Percentiles rank a stretch among this genome's conserved stretches.
These are phyloP conservation scores for Caerostris darwini DNA, from an alignment of 1,140 invertebrate species.

Conservation along the genomic window DNA sequence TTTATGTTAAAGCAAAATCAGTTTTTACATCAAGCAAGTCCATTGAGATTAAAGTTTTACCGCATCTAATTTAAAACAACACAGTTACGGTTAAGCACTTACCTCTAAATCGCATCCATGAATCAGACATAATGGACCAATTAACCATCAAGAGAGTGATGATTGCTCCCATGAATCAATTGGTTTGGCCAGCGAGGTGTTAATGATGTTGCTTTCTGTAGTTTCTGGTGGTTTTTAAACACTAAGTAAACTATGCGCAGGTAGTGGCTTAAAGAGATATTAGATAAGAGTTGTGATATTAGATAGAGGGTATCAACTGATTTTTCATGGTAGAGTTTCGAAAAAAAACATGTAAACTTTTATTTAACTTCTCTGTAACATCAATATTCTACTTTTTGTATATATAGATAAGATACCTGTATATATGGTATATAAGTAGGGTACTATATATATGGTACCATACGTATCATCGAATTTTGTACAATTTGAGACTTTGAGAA, in stretches of 20 bases:
- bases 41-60: not conserved
- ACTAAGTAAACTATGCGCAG: not conserved
- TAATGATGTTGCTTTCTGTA: not conserved
- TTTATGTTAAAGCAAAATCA: not conserved
- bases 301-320: not conserved
- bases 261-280: not conserved
- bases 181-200: not conserved
- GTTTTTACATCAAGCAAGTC: not conserved
- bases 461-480: too few relatives aligned
- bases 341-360: too few relatives aligned
- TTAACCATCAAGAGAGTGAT: not conserved
- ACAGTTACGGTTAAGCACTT: not conserved
- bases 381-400: too few relatives aligned
- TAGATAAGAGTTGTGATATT: not conserved
- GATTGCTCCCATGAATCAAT: not conserved
- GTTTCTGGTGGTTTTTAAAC: not conserved
- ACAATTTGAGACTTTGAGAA: too few relatives aligned
- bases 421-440: too few relatives aligned
- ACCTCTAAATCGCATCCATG: not conserved
- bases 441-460: too few relatives aligned
- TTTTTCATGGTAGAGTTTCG: too few relatives aligned
- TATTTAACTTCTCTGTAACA: too few relatives aligned
- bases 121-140: not conserved
- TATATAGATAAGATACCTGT: too few relatives aligned
- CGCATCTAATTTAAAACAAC: not conserved